Base-by-base conservation (phyloP, 1,140 invertebrate species). In the Nephotettix cincticeps region DNA sequence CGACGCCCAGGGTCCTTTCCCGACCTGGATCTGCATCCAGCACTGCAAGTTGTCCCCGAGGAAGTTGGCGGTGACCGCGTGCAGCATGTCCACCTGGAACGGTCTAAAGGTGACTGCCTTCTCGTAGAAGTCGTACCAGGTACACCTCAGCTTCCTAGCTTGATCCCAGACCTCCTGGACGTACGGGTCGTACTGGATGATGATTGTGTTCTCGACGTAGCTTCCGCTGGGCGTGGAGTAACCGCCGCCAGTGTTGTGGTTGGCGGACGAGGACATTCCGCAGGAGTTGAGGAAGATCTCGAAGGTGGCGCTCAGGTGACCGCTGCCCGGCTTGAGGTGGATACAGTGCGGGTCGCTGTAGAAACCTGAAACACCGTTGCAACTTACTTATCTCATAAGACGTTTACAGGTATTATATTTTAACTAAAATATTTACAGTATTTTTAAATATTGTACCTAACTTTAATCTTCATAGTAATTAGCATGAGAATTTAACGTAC, bases 121-220 rank as follows among this genome's bases (percentile, higher is more conserved):
- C 82, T 97, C 95, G 78, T 97, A 97, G 72, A 96, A 90, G 80
- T 97, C 95, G 76, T 97, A 94, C 95, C 95, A 97, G 0, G 94
- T 97, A 81, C 95, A 97, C 1, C 95, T 86, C 3, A 97, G 77
- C 80, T 96, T 96, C 19, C 95, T 83, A 1, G 95, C 95, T 80
- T 97, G 94, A 84, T 97, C 95, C 95, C 95, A 97, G 0, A 97
- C 94, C 83, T 97, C 95, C 83, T 97, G 95, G 0, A 97, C 94
- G 84, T 96, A 91, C 13, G 94, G 92, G 81, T 97, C 95, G 76
- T 97, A 97, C 79, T 97, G 94, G 73, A 97, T 90, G 17, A 97
- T 93, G 72, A 97, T 94, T 63, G 95, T 96, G 76, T 97, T 97
- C 82, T 97, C 95, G 76, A 97, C 96, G 80, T 93, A 97, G 0